Evolutionary conservation across 2,113 vertebrate species (phyloP).

Genomic region (Falco punctatus): DNA sequence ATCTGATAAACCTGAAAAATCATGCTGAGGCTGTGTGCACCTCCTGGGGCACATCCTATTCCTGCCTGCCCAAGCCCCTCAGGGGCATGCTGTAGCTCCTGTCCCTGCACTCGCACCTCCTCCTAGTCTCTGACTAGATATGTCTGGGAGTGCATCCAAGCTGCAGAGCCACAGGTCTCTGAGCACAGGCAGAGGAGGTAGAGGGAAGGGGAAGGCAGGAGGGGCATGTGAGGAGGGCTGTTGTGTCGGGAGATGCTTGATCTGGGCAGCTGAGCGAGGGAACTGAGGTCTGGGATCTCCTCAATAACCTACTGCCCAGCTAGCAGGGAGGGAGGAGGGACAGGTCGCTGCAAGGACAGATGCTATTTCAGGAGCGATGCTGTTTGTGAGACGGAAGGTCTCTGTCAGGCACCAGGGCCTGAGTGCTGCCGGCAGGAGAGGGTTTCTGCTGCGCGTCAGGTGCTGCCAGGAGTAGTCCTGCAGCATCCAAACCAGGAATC

Average conservation of each 20-base stretch:
- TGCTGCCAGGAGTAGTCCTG: neutral
- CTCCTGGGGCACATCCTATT: neutral
- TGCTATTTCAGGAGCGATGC: neutral
- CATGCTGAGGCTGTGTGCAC: neutral
- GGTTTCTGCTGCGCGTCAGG: neutral
- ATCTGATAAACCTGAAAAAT: neutral
- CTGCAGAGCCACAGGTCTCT: neutral
- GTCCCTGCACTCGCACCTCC: neutral
- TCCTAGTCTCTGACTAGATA: neutral
- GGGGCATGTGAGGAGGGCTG: neutral
- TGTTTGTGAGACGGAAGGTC: neutral
- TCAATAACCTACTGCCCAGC: neutral
- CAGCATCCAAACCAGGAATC: neutral
- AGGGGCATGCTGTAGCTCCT: neutral
- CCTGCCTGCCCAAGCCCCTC: neutral
- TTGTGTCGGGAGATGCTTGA: neutral
- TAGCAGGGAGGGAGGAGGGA: neutral
- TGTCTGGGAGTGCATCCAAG: neutral
- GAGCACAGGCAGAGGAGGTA: neutral
- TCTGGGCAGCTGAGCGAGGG: neutral
- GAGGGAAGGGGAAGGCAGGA: neutral
- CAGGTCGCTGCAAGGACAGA: neutral
- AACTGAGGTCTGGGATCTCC: neutral
- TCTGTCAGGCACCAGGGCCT: neutral
- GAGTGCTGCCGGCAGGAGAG: neutral